A percentile compares a stretch with the other conserved stretches of the same genome.
Conservation (phyloP, 1,140 invertebrate species). For the Diuraphis noxia region DNA sequence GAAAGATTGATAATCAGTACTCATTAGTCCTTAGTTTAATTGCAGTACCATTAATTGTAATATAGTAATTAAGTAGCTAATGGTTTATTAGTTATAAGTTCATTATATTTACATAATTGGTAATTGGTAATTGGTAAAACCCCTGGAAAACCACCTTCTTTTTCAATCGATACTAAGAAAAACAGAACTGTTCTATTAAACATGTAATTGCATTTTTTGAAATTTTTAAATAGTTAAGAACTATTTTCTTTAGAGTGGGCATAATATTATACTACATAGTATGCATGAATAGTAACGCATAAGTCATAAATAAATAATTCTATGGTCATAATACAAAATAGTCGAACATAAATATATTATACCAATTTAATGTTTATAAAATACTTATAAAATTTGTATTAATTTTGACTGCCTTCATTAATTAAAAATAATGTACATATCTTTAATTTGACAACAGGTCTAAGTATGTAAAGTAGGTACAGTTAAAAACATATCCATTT, state of each 20-base stretch:
- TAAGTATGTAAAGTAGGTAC: no score
- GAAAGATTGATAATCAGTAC: not conserved
- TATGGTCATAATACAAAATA: not conserved
- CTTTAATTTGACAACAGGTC: no score
- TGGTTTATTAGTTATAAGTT: not conserved
- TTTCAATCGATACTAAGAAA: not conserved
- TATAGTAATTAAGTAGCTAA: not conserved
- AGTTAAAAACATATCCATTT: no score
- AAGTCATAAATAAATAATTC: not conserved
- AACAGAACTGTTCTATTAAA: not conserved
- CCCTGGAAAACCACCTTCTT: not conserved
- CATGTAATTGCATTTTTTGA: no score
- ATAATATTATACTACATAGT: no score
- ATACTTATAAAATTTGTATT: no score
- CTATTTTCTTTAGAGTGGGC: no score
- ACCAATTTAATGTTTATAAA: no score
- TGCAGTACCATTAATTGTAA: not conserved
- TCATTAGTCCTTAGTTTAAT: constrained; percentile 3
- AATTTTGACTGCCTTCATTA: no score
- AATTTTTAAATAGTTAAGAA: no score
- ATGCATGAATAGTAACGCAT: no score
- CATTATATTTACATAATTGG: not conserved
- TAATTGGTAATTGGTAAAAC: not conserved
- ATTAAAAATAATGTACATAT: no score
- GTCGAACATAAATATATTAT: not conserved